phyloP scores from a whole-genome alignment of 1,140 invertebrate species.

The Drosophila tropicalis region DNA sequence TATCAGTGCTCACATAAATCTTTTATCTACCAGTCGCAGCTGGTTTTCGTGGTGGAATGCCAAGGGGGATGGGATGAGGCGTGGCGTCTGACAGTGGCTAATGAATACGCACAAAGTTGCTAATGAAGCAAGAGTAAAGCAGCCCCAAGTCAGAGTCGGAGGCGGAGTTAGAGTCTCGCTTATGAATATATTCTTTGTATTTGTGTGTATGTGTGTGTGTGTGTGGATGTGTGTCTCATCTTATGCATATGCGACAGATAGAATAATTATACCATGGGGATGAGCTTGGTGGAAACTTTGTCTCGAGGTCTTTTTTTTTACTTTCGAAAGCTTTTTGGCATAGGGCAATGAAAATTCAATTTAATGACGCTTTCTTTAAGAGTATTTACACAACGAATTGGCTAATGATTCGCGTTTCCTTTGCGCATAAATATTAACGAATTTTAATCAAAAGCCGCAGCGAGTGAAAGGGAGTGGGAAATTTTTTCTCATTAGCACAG shows the following conservation, averaged over 20 bases:
- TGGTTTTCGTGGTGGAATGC: conserved; percentile 40
- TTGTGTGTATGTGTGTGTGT: conserved; percentile 27
- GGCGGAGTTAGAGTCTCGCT: conserved; percentile 23
- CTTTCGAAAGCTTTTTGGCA: not conserved
- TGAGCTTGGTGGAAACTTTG: conserved; percentile 3
- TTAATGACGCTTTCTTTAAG: conserved; percentile 7
- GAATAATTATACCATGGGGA: conserved; percentile 67
- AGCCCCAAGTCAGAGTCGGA: conserved; percentile 11
- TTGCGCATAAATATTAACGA: conserved; percentile 3
- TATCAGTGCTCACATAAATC: conserved; percentile 79
- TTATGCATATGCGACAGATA: conserved; percentile 77
- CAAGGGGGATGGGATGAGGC: conserved; percentile 2
- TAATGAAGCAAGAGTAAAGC: conserved; percentile 62
- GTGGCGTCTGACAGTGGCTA: conserved; percentile 55
- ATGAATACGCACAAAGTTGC: conserved; percentile 80
- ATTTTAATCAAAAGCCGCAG: not conserved
- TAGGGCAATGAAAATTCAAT: conserved; percentile 23
- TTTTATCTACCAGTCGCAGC: conserved; percentile 76
- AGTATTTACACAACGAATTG: not conserved
- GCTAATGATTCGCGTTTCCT: conserved; percentile 8
- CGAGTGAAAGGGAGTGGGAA: not conserved
- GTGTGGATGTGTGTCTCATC: conserved; percentile 40
- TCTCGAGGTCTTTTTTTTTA: not conserved
- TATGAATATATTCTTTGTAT: conserved; percentile 43
- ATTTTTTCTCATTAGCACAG: not conserved